Percentiles rank a stretch among this genome's conserved stretches.
These are phyloP conservation scores for Arbacia lixula DNA, from an alignment of 53 echinoderm and acorn worm species.

Conservation along the genomic window DNA sequence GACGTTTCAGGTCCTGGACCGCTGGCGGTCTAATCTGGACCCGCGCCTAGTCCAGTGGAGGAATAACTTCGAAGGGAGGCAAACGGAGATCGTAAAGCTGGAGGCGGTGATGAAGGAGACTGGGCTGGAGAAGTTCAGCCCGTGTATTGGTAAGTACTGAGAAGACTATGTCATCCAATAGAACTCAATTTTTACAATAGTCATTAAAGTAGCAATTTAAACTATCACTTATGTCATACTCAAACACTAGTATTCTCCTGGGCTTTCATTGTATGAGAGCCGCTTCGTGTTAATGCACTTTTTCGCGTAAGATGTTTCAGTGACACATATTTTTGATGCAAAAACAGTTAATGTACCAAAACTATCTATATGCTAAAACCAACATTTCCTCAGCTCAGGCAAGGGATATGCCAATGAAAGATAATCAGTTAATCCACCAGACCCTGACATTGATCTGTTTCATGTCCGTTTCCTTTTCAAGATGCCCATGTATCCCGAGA, in stretches of 20 bases:
- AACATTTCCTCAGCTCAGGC: too few relatives aligned
- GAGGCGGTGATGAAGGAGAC: conserved; percentile 1
- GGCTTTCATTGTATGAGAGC: neutral
- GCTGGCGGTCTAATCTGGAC: conserved; percentile 44
- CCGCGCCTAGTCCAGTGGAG: conserved; percentile 27
- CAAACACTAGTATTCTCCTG: neutral
- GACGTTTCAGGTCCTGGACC: conserved; percentile 24
- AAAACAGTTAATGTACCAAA: too few relatives aligned
- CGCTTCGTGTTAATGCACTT: neutral
- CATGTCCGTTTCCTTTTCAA: neutral
- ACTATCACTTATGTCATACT: too few relatives aligned
- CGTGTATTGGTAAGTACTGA: conserved; percentile 29
- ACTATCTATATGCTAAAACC: too few relatives aligned
- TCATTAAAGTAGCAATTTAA: too few relatives aligned
- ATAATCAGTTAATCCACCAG: too few relatives aligned
- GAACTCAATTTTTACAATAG: too few relatives aligned
- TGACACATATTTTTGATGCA: neutral
- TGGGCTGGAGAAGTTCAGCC: conserved; percentile 6
- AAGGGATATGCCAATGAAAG: too few relatives aligned
- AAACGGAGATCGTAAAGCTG: conserved; percentile 22
- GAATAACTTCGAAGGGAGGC: conserved; percentile 23
- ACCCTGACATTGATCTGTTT: too few relatives aligned
- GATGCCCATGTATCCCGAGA: conserved; percentile 21
- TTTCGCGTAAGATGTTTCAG: neutral
- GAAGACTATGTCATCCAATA: neutral